Evolutionary conservation across 2,888 invertebrate species (phyloP), one percentile per base, ranked within the genome.

Genomic region (Schizotus pectinicornis): DNA sequence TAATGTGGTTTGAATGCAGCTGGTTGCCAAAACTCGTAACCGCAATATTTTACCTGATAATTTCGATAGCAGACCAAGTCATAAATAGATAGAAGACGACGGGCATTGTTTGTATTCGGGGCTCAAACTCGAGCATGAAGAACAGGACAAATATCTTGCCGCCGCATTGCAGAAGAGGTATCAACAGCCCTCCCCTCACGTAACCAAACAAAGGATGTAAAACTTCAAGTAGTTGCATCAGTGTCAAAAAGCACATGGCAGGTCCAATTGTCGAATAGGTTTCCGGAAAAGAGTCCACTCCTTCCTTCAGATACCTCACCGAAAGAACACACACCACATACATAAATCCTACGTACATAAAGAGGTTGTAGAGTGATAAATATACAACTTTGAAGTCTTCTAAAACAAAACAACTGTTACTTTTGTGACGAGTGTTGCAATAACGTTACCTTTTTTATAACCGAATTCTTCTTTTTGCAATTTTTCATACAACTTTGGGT

Each of bases 151-250:
- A 69, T 6, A 66, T 9, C 2, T 94, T 83, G 0, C 94, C 95
- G 30, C 84, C 82, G 30, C 92, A 87, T 85, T 97, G 96, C 49
- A 93, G 63, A 46, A 91, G 83, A 1, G 95, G 88, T 12, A 90
- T 82, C 0, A 92, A 47, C 0, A 85, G 80, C 9, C 88, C 86
- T 13, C 94, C 92, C 82, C 87, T 91, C 1, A 95, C 94, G 73
- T 94, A 92, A 1, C 95, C 94, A 74, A 95, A 88, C 42, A 95
- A 70, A 0, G 95, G 92, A 82, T 97, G 94, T 81, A 96, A 82
- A 0, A 95, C 88, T 81, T 97, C 97, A 61, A 97, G 76, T 69
- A 91, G 87, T 78, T 95, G 93, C 69, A 93, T 79, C 1, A 92
- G 75, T 70, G 95, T 95, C 33, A 93, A 83, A 72, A 93, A 91